Conservation (phyloP, 2,797 vertebrate genomes). For the Rousettus madagascariensis region DNA sequence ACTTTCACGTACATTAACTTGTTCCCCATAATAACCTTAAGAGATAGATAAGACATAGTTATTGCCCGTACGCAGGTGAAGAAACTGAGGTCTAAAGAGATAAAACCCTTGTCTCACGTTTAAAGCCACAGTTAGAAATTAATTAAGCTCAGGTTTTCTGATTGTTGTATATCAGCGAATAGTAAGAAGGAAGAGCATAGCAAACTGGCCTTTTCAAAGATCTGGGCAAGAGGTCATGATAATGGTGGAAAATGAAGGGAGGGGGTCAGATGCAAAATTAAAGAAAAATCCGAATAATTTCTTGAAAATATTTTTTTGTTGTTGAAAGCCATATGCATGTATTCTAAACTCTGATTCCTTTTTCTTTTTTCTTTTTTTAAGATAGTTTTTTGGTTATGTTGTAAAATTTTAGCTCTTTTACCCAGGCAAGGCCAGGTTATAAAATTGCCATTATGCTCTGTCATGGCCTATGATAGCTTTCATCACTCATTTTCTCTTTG, state of each 20-base stretch:
- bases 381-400: slow-evolving; percentile 18
- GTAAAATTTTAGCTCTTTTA: slow-evolving; percentile 61
- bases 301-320: background rate
- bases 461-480: slow-evolving; percentile 51
- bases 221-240: background rate
- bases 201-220: background rate
- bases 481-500: slow-evolving; percentile 60
- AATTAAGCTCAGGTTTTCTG: slow-evolving; percentile 32
- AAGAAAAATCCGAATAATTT: slow-evolving; percentile 15
- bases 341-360: background rate
- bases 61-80: background rate
- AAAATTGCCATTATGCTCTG: slow-evolving; percentile 58
- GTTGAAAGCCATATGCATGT: background rate
- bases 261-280: background rate
- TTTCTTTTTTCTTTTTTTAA: background rate
- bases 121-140: background rate
- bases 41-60: background rate
- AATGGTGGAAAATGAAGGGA: background rate
- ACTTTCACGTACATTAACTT: background rate
- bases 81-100: slow-evolving; percentile 34
- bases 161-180: background rate
- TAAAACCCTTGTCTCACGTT: background rate
- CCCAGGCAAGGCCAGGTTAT: slow-evolving; percentile 27
- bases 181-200: background rate
- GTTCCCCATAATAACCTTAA: background rate